Percentiles rank a stretch among this genome's conserved stretches.
Conservation (phyloP, 2,113 vertebrate species). For the Lepisosteus osseus region DNA sequence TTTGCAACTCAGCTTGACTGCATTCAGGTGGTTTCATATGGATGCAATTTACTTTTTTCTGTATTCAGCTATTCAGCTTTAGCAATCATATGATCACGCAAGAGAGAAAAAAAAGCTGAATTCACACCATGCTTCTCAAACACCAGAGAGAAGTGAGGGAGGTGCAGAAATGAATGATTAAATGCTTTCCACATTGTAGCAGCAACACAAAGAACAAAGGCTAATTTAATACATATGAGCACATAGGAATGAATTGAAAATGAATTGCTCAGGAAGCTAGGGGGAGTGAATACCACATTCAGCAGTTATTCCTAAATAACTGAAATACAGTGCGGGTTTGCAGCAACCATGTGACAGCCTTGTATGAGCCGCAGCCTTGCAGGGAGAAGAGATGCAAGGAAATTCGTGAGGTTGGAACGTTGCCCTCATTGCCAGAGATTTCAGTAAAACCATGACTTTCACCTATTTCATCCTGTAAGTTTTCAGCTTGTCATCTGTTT, state of each 20-base stretch:
- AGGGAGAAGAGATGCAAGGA: no score
- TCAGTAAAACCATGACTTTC: no score
- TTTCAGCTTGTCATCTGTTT: no score
- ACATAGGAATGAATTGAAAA: background rate
- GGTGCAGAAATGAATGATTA: constrained; percentile 18
- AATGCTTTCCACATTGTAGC: constrained; percentile 13
- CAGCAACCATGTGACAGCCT: no score
- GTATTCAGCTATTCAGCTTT: constrained; percentile 19
- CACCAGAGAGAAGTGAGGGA: constrained; percentile 7
- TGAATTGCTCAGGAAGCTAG: constrained; percentile 12
- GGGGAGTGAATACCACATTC: background rate
- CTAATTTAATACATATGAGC: constrained; percentile 15
- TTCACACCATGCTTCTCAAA: constrained; percentile 44
- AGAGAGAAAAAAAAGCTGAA: constrained; percentile 21
- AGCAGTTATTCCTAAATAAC: no score
- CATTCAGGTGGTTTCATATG: constrained; percentile 56
- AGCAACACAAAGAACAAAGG: constrained; percentile 9
- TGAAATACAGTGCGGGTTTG: no score
- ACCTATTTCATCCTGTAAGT: no score
- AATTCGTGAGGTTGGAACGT: no score
- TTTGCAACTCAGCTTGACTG: constrained; percentile 21
- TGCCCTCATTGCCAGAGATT: no score
- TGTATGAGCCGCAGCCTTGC: no score
- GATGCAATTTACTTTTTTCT: constrained; percentile 49
- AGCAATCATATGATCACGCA: constrained; percentile 39